Conservation (phyloP, 2,113 vertebrate genomes). For the Quiscalus mexicanus region DNA sequence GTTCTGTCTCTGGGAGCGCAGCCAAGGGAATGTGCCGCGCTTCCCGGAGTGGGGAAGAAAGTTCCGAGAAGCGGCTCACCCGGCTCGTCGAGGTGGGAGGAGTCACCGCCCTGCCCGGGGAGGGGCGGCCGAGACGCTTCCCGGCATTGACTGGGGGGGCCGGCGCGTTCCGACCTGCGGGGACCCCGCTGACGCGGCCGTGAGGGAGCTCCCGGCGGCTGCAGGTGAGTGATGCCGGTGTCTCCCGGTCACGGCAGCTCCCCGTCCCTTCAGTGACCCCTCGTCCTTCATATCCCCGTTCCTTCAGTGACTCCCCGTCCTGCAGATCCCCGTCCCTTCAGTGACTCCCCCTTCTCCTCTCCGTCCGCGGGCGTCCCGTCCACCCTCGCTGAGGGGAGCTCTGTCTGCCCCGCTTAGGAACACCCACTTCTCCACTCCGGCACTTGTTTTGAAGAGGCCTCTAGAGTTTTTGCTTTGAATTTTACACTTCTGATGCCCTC, state of each 20-base stretch:
- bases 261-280: too few species aligned
- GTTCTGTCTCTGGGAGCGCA: not conserved
- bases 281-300: too few species aligned
- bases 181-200: rapidly evolving
- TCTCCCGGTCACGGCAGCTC: not conserved
- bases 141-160: not conserved
- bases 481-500: not conserved
- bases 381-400: not conserved
- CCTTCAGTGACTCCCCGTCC: too few species aligned
- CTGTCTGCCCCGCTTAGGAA: not conserved
- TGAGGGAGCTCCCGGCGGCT: not conserved
- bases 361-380: too few species aligned
- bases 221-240: not conserved
- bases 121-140: not conserved
- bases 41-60: not conserved
- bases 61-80: not conserved
- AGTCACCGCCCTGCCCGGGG: not conserved
- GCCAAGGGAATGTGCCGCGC: not conserved
- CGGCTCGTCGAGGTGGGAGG: not conserved
- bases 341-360: too few species aligned
- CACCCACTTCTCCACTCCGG: not conserved
- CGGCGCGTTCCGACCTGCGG: rapidly evolving
- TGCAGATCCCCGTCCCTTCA: too few species aligned
- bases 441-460: not conserved
- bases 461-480: not conserved